Base-by-base conservation (phyloP, 2,113 vertebrate genomes). In the Talpa occidentalis region DNA sequence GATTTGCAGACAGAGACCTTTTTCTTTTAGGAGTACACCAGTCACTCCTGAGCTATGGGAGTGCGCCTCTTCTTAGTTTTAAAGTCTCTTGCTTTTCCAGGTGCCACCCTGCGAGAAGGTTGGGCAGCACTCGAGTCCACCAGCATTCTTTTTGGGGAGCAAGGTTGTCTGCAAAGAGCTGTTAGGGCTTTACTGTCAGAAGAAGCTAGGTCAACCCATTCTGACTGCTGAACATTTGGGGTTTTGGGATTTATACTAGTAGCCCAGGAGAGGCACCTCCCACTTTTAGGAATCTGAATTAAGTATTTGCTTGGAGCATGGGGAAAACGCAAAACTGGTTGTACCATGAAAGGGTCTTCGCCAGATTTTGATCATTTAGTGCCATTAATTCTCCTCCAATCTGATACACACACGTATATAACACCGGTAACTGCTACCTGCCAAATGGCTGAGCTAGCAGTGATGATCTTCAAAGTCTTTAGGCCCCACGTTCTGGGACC, bases 1-100 rank as follows among this genome's bases (percentile, higher is more conserved):
- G 84, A 88, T 96, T 96, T 95, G 88, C 96, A 96, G 88, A 96
- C 96, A 95, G 93, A 96, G 96, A 90, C 69, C 88, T 96, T 97
- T 97, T 97, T 97, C 95, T 97, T 97, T 96, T 87, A 88, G 88
- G 5, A 87, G 42, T 47, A 82, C 49, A 44, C 84, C 73, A 59
- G 94, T 64, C 30, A 24, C 73, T 78, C 83, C n/a, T 0, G 92
- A 69, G 37, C 73, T 32, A 40, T 30, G 70, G 49, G 44, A 94
- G 70, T 26, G 10, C 32, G 59, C 74, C 42, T 84, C 8, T 3
- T 74, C 5, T 72, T 81, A 6, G 1, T 54, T 90, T 92, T 77
- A 30, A 78, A 90, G 56, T 54, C 85, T 6, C 52, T 90, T 64
- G 74, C 85, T 89, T 24, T 37, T 47, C 76, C 87, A 82, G 78